Conservation (phyloP, 2,888 invertebrate genomes). For the Gisinianus flammeolus region DNA sequence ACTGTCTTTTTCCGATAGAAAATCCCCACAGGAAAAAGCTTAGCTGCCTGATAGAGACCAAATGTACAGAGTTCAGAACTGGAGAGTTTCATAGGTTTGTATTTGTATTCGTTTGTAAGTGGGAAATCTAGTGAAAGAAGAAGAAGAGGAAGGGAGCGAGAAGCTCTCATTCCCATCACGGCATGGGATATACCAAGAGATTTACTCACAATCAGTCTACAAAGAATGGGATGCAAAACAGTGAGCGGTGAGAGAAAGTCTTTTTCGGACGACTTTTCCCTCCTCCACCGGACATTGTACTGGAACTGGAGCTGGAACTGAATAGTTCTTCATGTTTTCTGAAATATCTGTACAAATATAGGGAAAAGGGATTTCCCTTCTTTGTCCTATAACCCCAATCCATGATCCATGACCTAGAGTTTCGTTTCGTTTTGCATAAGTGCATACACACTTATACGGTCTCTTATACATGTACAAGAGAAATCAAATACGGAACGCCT, state of each 20-base stretch:
- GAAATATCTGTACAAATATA: no score
- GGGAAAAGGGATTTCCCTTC: no score
- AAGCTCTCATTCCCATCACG: slow-evolving; percentile 4
- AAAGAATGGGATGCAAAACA: neutral
- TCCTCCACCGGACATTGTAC: no score
- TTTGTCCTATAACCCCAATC: no score
- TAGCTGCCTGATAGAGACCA: neutral
- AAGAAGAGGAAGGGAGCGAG: neutral
- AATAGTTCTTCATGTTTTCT: no score
- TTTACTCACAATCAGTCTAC: neutral
- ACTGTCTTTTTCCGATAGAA: neutral
- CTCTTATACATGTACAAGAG: no score
- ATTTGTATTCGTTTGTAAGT: neutral
- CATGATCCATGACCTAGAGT: no score
- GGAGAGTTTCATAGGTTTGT: neutral
- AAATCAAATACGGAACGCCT: no score
- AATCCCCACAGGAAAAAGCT: neutral
- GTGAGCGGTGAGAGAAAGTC: neutral
- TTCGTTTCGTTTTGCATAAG: no score
- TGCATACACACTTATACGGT: no score
- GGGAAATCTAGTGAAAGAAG: neutral
- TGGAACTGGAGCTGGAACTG: no score
- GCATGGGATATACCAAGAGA: neutral
- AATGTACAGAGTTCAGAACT: neutral
- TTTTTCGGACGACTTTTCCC: no score